Base-by-base conservation (phyloP, 2,113 vertebrate species). In the Chloebia gouldiae region DNA sequence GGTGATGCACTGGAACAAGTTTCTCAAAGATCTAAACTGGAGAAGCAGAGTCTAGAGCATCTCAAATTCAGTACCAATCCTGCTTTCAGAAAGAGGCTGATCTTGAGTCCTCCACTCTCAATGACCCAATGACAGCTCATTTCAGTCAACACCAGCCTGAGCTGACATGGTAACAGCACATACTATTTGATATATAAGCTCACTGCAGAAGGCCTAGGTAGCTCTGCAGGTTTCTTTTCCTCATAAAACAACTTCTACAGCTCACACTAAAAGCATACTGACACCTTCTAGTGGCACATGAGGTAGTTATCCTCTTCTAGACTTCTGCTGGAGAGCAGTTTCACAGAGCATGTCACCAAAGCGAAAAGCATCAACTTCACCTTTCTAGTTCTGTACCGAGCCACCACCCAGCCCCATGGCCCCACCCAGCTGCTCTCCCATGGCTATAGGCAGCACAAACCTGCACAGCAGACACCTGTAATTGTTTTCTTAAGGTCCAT, bases 321-420 rank as follows among this genome's bases (percentile, higher is more conserved):
- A 42, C 51, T 84, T 86, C 33, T 68, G 35, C 28, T 81, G 82
- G 57, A 76, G 39, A 81, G 66, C 51, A 13, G 47, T 71, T 75
- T 83, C 87, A 81, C 89, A 90, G 84, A 94, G 24, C 49, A 49
- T 19, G 12, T 65, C 2, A 2, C 66, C 87, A 31, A 94, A 89
- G 90, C 18, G 88, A 89, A 60, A 91, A 93, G 42, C 57, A 92
- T 37, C 80, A 89, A 4, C 53, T 49, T 44, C 69, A 92, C 66
- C 70, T 84, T 89, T 89, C 86, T 96, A 80, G 92, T 86, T 96
- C 86, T 61, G 80, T 39, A 68, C 70, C 59, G 92, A 95, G 54
- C 13, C 59, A 73, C 47, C 30, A 66, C 72, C 24, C 86, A 90
- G 50, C 30, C 78, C 65, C 51, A 16, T 61, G 86, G 27, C 49